Conservation (phyloP, 2,113 vertebrate genomes). For the Formicarius rufipectus region DNA sequence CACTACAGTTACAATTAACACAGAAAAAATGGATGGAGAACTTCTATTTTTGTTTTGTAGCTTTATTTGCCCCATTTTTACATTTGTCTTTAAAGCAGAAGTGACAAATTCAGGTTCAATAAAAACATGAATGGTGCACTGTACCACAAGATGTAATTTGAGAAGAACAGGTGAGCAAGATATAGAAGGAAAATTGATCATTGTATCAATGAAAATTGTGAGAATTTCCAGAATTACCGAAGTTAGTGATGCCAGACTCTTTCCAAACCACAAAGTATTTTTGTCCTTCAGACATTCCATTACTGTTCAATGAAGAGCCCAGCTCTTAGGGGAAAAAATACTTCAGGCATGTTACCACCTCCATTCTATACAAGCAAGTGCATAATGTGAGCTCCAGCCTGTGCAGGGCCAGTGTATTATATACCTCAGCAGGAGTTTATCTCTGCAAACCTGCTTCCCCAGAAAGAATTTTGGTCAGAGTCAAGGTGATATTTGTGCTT, state of each 20-base stretch:
- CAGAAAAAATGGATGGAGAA: neutral
- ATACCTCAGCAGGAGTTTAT: neutral
- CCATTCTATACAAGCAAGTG: neutral
- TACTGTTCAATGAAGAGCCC: neutral
- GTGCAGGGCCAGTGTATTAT: fast-evolving
- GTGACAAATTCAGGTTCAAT: neutral
- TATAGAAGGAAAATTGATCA: neutral
- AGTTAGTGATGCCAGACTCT: neutral
- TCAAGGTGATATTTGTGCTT: neutral
- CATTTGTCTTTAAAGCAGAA: neutral
- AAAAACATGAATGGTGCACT: neutral
- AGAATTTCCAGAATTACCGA: neutral
- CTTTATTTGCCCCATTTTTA: neutral
- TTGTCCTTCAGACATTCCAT: neutral
- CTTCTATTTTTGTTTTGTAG: neutral
- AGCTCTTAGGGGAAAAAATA: neutral
- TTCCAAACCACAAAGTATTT: neutral
- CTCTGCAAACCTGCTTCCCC: neutral
- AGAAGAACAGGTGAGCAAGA: neutral
- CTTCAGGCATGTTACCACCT: neutral
- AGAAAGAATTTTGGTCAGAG: neutral
- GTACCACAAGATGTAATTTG: neutral
- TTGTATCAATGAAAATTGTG: neutral
- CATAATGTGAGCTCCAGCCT: neutral
- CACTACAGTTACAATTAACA: neutral